Percentiles rank a stretch among this genome's conserved stretches.
Conservation (phyloP, 2,797 vertebrate genomes). For the Anguilla pacifica region DNA sequence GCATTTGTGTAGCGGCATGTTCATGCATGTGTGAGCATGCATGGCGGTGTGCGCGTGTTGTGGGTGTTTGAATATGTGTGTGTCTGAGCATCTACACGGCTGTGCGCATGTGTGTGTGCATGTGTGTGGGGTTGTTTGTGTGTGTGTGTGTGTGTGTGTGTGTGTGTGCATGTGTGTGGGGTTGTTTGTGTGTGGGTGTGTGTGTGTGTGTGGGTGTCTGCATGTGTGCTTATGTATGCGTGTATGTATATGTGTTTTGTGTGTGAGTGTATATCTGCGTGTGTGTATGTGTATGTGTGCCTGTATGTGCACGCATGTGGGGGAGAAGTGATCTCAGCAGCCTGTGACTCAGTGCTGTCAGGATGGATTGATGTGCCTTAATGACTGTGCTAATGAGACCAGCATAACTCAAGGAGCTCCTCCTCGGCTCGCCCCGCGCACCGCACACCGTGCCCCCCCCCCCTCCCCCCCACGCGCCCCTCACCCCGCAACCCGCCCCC, state of each 20-base stretch:
- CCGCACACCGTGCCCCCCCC: not conserved
- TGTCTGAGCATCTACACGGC: not conserved
- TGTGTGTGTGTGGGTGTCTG: not conserved
- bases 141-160: not conserved
- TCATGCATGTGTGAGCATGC: not conserved
- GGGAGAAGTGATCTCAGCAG: not conserved
- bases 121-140: not conserved
- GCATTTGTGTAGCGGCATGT: too few species aligned
- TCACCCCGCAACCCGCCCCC: not conserved
- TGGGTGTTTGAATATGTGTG: not conserved
- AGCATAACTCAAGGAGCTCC: not conserved
- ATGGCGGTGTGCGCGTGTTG: not conserved
- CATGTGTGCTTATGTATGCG: not conserved
- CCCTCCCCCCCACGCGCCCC: not conserved
- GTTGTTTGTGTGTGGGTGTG: not conserved
- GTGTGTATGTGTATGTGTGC: not conserved
- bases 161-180: too few species aligned
- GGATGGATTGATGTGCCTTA: not conserved
- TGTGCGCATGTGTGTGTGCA: not conserved
- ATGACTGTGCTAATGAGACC: slow-evolving; percentile 7
- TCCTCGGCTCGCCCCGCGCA: not conserved
- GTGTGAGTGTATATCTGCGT: not conserved
- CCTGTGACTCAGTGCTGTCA: not conserved
- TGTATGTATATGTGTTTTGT: not conserved
- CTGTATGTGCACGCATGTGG: not conserved